A percentile compares a stretch with the other conserved stretches of the same genome.
These are phyloP conservation scores for Verasper variegatus DNA, from an alignment of 2,113 vertebrate genomes.

Conservation along the genomic window DNA sequence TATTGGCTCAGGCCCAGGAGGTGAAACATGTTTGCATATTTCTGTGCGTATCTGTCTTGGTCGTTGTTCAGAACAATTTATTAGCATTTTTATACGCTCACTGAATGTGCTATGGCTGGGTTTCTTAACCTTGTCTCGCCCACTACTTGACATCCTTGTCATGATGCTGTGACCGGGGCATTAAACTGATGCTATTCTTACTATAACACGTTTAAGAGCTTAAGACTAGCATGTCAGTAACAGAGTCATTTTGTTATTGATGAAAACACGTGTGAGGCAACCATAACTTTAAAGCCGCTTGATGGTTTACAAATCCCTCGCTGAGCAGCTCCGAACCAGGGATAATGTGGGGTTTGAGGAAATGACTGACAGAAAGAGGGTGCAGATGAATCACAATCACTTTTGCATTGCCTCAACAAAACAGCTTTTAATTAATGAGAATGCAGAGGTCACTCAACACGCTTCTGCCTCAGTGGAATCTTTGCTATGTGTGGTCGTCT, in stretches of 20 bases:
- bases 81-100: neutral
- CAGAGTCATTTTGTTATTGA: slow-evolving; percentile 17
- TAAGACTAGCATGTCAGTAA: slow-evolving; percentile 17
- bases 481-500: slow-evolving; percentile 24
- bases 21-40: neutral
- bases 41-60: neutral
- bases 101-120: neutral
- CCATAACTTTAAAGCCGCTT: slow-evolving; percentile 34
- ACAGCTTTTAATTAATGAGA: slow-evolving; percentile 20
- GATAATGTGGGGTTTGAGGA: slow-evolving; percentile 25
- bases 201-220: slow-evolving; percentile 33
- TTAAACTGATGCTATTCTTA: slow-evolving; percentile 29
- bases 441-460: slow-evolving; percentile 28
- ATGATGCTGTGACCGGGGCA: slow-evolving; percentile 2
- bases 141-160: neutral
- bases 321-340: slow-evolving; percentile 31
- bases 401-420: slow-evolving; percentile 26
- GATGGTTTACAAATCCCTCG: slow-evolving; percentile 55
- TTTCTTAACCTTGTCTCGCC: slow-evolving; percentile 10
- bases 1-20: no score
- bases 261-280: slow-evolving; percentile 22
- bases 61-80: no score
- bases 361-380: slow-evolving; percentile 15
- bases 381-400: neutral
- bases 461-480: slow-evolving; percentile 27